Conservation (phyloP, 1,140 invertebrate species). For the Drosophila dunni region DNA sequence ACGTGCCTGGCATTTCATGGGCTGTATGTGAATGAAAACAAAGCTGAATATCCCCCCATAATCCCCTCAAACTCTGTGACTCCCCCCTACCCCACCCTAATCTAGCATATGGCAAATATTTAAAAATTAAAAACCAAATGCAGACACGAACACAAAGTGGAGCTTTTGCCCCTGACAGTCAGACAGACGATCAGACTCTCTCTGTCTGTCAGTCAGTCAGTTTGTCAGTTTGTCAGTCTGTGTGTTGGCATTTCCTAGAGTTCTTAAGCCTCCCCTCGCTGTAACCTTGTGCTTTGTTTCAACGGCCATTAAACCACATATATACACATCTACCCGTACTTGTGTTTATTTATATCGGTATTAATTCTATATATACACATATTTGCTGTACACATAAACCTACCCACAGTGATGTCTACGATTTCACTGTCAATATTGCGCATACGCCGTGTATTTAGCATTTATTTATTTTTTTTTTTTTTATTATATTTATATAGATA, state of each 20-base stretch:
- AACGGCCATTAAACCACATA: constrained; percentile 72
- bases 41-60: constrained; percentile 26
- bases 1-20: constrained; percentile 62
- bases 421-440: constrained; percentile 82
- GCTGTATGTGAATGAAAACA: constrained; percentile 53
- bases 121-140: constrained; percentile 65
- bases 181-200: not conserved
- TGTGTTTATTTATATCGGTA: constrained; percentile 7
- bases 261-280: constrained; percentile 51
- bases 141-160: constrained; percentile 51
- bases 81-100: not conserved
- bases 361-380: constrained; percentile 18
- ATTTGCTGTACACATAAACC: constrained; percentile 32
- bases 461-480: not conserved
- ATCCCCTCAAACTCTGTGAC: not conserved
- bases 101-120: constrained; percentile 48
- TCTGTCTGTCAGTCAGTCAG: constrained; percentile 5
- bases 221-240: constrained; percentile 24
- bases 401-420: constrained; percentile 44
- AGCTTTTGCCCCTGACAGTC: constrained; percentile 48
- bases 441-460: constrained; percentile 63
- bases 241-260: constrained; percentile 62
- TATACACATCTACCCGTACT: not conserved
- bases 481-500: constrained; percentile 55
- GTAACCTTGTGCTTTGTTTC: constrained; percentile 76